Evolutionary conservation across 2,797 vertebrate species (phyloP).

Genomic region (Australoheros facetus): DNA sequence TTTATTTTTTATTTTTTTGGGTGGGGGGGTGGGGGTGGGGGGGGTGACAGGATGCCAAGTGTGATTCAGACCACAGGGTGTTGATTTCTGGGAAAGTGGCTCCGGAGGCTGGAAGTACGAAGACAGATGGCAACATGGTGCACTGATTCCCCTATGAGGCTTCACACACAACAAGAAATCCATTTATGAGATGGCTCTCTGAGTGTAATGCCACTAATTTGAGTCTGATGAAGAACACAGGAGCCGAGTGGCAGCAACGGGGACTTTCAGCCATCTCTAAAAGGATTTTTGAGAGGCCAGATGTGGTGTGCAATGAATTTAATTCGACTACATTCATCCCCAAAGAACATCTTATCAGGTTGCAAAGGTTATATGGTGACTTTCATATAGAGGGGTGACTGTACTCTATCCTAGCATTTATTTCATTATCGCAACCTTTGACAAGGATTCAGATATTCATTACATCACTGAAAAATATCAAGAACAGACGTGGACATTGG

Average conservation of each 20-base stretch:
- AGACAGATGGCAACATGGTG: constrained; percentile 71
- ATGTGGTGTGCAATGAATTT: constrained; percentile 57
- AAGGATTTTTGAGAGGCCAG: constrained; percentile 69
- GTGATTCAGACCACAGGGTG: constrained; percentile 64
- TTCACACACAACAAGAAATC: constrained; percentile 68
- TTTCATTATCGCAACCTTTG: background rate
- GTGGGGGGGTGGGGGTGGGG: background rate
- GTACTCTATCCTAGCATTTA: background rate
- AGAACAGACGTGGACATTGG: background rate
- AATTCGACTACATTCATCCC: constrained; percentile 43
- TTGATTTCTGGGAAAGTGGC: constrained; percentile 71
- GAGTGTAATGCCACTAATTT: constrained; percentile 68
- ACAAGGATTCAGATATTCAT: background rate
- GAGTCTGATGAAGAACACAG: constrained; percentile 69
- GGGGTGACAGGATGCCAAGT: constrained; percentile 43
- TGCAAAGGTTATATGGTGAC: constrained; percentile 14
- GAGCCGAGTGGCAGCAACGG: constrained; percentile 46
- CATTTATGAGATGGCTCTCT: constrained; percentile 68
- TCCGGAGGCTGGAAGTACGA: constrained; percentile 58
- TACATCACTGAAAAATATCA: background rate
- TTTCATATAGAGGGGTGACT: constrained; percentile 18
- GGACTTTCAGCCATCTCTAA: constrained; percentile 60
- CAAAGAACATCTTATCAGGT: constrained; percentile 52
- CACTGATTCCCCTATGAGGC: constrained; percentile 52
- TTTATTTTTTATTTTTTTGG: no score